Evolutionary conservation across 2,113 vertebrate species (phyloP), one percentile per base, ranked within the genome.

Genomic region (Illadopsis cleaveri): DNA sequence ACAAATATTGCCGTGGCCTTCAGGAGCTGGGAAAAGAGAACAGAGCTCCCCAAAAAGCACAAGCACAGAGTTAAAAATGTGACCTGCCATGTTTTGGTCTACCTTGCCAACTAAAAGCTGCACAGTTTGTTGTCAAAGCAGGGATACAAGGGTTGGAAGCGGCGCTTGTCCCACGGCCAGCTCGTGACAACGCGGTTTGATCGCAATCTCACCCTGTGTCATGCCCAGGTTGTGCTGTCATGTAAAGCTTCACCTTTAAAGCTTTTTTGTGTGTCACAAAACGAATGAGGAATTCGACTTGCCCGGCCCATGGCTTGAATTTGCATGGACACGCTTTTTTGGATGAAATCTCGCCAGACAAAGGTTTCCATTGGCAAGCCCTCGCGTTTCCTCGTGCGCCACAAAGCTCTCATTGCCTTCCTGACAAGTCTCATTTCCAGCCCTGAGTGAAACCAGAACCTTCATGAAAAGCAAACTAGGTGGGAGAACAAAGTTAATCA

Each of bases 371-470:
- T 7, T 33, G 80, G 66, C 82, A 79, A 81, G 64, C 30, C 30
- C 80, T 45, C 33, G 64, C 4, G 2, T 79, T 93, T 97, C 66
- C 85, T 76, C 0, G 0, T 93, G 82, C 7, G 4, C 58, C 66
- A 78, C 86, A 37, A 37, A 93, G 50, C 54, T 40, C 38, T 18
- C 54, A 6, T 2, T 78, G 30, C 75, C 62, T 76, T 76, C 85
- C 90, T 77, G 84, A 94, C 79, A 90, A 61, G 65, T 79, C 77
- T 80, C 42, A 51, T 88, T 85, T 92, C 76, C 79, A 95, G 72
- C 38, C 51, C 53, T 87, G 85, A 91, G 80, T 90, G 83, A 96
- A 96, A 87, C 53, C 75, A 95, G 78, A 86, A 76, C 42, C 3
- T 10, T 45, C 48, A 56, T 42, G 47, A 76, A 86, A 93, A 95